Conservation (phyloP, 1,140 invertebrate genomes). For the Drosophila bocki region DNA sequence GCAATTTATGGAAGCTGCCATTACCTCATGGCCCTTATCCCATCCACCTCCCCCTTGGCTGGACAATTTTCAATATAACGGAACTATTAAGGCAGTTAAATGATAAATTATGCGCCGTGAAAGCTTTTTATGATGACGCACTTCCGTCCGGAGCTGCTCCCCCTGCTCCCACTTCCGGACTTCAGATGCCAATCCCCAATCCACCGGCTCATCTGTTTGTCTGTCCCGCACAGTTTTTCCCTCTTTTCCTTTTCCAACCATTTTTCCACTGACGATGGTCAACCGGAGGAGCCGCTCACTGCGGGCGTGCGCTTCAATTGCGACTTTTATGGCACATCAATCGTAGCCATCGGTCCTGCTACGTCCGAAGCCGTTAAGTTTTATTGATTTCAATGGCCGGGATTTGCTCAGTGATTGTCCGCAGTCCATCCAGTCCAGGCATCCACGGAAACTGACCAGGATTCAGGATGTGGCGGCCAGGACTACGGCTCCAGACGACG, state of each 20-base stretch:
- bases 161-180: conserved; percentile 14
- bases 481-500: conserved; percentile 17
- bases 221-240: conserved; percentile 2
- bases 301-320: conserved; percentile 80
- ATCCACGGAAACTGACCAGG: conserved; percentile 24
- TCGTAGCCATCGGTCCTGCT: conserved; percentile 46
- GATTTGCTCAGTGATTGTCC: conserved; percentile 79
- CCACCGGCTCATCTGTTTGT: conserved; percentile 31
- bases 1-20: conserved; percentile 60
- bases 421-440: conserved; percentile 15
- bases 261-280: conserved; percentile 46
- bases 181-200: conserved; percentile 29
- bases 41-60: conserved; percentile 7
- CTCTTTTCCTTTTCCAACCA: conserved; percentile 10
- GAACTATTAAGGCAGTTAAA: conserved; percentile 83
- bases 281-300: conserved; percentile 49
- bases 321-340: conserved; percentile 83
- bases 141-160: conserved; percentile 52
- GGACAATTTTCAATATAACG: conserved; percentile 74
- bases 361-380: conserved; percentile 76
- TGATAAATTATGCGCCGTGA: conserved; percentile 83
- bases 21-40: neutral
- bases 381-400: conserved; percentile 82
- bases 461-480: conserved; percentile 35
- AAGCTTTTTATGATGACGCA: conserved; percentile 83